Percentiles rank a stretch among this genome's conserved stretches.
phyloP scores from a whole-genome alignment of 2,797 vertebrate genomes.

The Spinus pinus region DNA sequence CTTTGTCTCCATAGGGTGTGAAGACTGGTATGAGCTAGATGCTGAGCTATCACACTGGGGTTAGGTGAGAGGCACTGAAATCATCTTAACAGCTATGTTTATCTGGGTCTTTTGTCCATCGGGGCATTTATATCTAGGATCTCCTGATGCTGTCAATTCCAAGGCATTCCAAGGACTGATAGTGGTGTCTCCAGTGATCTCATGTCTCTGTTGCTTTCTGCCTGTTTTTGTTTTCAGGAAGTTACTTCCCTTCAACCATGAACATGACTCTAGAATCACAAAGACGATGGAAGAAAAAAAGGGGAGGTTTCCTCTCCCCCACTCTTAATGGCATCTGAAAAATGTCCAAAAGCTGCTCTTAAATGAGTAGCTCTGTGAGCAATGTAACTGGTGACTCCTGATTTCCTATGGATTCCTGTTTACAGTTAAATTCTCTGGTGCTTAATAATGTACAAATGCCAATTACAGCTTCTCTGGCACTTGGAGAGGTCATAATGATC shows the following conservation, averaged over 20 bases:
- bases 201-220: neutral
- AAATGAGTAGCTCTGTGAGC: neutral
- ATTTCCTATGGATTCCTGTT: conserved; percentile 37
- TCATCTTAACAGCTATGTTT: neutral
- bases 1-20: neutral
- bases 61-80: neutral
- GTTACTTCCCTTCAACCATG: neutral
- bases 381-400: neutral
- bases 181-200: neutral
- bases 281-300: neutral
- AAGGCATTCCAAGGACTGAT: neutral
- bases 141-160: neutral
- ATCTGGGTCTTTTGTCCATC: neutral
- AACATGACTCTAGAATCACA: neutral
- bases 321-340: neutral
- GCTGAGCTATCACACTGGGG: neutral
- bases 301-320: neutral
- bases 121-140: neutral
- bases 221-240: neutral
- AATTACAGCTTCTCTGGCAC: conserved; percentile 10
- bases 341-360: neutral
- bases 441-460: conserved; percentile 9
- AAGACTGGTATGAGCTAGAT: neutral
- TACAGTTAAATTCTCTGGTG: neutral
- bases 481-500: neutral